phyloP scores from a whole-genome alignment of 2,797 vertebrate genomes.

The Sebastes diploproa region DNA sequence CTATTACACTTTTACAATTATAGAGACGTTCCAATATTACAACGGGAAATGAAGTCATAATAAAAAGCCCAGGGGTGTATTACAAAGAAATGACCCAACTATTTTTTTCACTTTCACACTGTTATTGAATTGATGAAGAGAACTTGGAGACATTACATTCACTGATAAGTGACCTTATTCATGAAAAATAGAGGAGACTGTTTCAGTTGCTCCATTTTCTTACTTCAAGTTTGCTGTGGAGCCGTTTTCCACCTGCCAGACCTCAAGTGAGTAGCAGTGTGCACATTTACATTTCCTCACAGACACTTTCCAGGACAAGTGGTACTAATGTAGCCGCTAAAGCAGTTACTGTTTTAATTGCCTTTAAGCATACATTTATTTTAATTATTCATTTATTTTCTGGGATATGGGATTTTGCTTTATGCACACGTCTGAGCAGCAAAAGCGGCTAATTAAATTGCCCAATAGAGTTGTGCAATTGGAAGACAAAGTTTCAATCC shows the following conservation, averaged over 20 bases:
- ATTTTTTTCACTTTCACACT: constrained; percentile 92
- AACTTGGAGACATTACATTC: constrained; percentile 91
- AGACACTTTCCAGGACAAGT: constrained; percentile 69
- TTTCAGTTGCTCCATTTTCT: constrained; percentile 72
- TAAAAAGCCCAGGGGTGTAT: constrained; percentile 99
- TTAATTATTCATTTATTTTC: constrained; percentile 81
- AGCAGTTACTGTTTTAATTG: constrained; percentile 81
- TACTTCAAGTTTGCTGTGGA: constrained; percentile 58
- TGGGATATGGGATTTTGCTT: constrained; percentile 70
- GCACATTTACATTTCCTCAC: constrained; percentile 62
- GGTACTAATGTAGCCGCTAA: constrained; percentile 71
- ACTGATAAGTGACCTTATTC: constrained; percentile 95
- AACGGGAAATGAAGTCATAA: constrained; percentile 99
- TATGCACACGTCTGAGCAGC: constrained; percentile 66
- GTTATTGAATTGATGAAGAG: constrained; percentile 94
- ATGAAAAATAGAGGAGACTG: constrained; percentile 82
- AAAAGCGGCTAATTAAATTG: constrained; percentile 78
- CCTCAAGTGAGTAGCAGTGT: constrained; percentile 38
- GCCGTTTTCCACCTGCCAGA: constrained; percentile 53
- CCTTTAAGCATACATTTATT: constrained; percentile 81
- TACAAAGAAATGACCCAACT: constrained; percentile 97
- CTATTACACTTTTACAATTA: constrained; percentile 99
- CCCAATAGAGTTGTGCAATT: constrained; percentile 72
- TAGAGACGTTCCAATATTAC: constrained; percentile 99
- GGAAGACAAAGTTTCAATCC: constrained; percentile 79